A percentile compares a stretch with the other conserved stretches of the same genome.
Evolutionary conservation across 2,888 invertebrate species (phyloP).

Genomic region (Nyleta sp.): DNA sequence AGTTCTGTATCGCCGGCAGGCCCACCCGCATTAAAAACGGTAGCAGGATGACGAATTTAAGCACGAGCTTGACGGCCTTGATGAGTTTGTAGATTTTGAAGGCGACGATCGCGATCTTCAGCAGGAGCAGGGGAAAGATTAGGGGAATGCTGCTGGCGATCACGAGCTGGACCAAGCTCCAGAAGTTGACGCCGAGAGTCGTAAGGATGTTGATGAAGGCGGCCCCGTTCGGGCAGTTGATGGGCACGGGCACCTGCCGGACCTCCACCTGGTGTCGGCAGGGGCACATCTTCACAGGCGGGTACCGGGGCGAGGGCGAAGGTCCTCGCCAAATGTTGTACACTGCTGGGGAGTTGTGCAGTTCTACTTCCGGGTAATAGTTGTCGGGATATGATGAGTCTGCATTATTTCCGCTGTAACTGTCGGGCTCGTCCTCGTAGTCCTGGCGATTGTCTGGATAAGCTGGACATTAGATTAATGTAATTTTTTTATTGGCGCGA

Average conservation of each 20-base stretch:
- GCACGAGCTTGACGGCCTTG: conserved; percentile 66
- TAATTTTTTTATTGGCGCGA: too few relatives aligned
- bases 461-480: too few relatives aligned
- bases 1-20: conserved; percentile 64
- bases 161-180: conserved; percentile 65
- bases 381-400: conserved; percentile 42
- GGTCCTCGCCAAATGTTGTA: conserved; percentile 35
- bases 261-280: conserved; percentile 22
- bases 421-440: conserved; percentile 45
- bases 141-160: conserved; percentile 63
- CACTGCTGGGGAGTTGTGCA: conserved; percentile 12
- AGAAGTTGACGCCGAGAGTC: conserved; percentile 61
- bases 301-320: conserved; percentile 1
- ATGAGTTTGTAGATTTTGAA: conserved; percentile 70
- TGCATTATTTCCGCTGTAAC: conserved; percentile 17
- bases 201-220: conserved; percentile 52
- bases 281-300: conserved; percentile 43
- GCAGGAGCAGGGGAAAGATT: conserved; percentile 65
- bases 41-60: conserved; percentile 69
- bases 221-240: conserved; percentile 46
- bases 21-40: conserved; percentile 68
- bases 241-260: neutral
- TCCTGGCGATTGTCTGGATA: conserved; percentile 53
- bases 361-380: conserved; percentile 40
- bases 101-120: conserved; percentile 67